Evolutionary conservation across 2,797 vertebrate genomes (phyloP).

Genomic region (Lophius americanus): DNA sequence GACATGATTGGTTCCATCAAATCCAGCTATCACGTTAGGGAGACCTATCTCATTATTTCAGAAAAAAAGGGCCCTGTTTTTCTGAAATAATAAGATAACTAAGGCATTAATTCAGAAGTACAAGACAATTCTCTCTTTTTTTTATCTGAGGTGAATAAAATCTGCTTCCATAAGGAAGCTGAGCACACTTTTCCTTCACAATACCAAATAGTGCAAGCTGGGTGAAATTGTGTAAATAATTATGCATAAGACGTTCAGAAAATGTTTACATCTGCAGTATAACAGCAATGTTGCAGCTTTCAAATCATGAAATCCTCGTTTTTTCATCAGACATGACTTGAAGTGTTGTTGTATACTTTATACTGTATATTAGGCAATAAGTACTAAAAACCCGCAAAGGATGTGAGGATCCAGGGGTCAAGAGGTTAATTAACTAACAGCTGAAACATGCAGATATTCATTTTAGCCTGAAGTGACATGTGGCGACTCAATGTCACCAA

Average conservation of each 20-base stretch:
- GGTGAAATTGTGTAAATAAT: neutral
- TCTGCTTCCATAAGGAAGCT: too few relatives aligned
- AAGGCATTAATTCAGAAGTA: neutral
- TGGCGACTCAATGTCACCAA: constrained; percentile 14
- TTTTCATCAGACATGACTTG: neutral
- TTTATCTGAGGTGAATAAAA: too few relatives aligned
- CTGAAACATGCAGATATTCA: constrained; percentile 14
- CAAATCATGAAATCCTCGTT: neutral
- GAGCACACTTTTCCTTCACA: neutral
- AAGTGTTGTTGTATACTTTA: neutral
- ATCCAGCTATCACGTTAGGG: too few relatives aligned
- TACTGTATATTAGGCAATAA: constrained; percentile 4
- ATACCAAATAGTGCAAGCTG: neutral
- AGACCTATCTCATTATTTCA: too few relatives aligned
- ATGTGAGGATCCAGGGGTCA: constrained; percentile 8
- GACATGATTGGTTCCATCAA: too few relatives aligned
- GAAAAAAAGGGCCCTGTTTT: too few relatives aligned
- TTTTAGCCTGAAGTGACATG: constrained; percentile 25
- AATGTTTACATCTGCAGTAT: neutral
- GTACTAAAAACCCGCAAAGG: neutral
- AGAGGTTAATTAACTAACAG: constrained; percentile 39
- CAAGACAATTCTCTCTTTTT: neutral
- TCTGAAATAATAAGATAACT: too few relatives aligned
- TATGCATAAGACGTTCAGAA: neutral
- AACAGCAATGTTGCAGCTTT: neutral